Percentiles rank a stretch among this genome's conserved stretches.
These are phyloP conservation scores for Dynastes maya DNA, from an alignment of 2,888 invertebrate species.

Conservation along the genomic window DNA sequence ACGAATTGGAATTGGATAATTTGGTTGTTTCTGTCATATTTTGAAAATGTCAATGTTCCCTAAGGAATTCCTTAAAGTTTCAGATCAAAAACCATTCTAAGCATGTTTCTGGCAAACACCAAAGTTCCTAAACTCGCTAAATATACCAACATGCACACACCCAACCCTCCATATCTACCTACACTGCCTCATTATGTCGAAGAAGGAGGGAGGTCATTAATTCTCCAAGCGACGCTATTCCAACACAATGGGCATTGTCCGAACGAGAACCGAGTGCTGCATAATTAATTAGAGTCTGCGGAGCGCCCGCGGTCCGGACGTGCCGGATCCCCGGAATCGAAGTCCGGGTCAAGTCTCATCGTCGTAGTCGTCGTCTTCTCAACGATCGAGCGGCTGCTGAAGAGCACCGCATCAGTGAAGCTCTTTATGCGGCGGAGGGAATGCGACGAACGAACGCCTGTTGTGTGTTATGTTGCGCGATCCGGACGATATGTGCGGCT, in stretches of 20 bases:
- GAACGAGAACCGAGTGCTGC: conserved; percentile 59
- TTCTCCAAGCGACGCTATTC: conserved; percentile 59
- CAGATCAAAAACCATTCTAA: too few relatives aligned
- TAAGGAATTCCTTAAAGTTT: too few relatives aligned
- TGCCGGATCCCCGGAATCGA: conserved; percentile 52
- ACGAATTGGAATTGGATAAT: too few relatives aligned
- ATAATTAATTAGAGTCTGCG: conserved; percentile 61
- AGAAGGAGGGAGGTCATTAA: conserved; percentile 61
- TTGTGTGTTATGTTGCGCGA: neutral
- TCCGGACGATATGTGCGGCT: neutral
- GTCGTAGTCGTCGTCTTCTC: conserved; percentile 22
- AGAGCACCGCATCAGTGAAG: neutral
- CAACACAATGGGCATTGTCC: conserved; percentile 61
- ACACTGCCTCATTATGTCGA: conserved; percentile 56
- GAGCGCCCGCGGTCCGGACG: conserved; percentile 55
- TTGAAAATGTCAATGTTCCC: too few relatives aligned
- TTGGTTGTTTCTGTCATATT: too few relatives aligned
- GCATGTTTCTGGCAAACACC: too few relatives aligned
- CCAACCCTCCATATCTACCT: neutral
- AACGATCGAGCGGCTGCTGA: conserved; percentile 11
- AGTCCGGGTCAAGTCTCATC: conserved; percentile 54
- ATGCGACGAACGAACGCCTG: too few relatives aligned
- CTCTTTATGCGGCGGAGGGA: neutral
- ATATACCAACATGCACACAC: neutral
- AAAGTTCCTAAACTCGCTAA: too few relatives aligned